Base-by-base conservation (phyloP, 1,140 invertebrate species). In the Temnothorax curvispinosus region DNA sequence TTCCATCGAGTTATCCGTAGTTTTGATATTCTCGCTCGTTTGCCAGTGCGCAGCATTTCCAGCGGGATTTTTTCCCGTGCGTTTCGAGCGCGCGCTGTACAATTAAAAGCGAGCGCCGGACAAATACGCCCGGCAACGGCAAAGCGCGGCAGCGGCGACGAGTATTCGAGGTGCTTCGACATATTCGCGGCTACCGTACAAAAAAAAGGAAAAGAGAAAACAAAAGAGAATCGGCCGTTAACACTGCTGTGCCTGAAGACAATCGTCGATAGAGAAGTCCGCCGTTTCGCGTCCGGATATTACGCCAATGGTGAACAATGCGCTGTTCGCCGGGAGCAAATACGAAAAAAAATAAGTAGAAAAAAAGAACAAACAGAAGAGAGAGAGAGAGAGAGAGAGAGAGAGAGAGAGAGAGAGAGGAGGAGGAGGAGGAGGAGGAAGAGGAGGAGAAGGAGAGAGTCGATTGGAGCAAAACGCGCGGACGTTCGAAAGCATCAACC, bases 61-160 rank as follows among this genome's bases (percentile, higher is more conserved):
- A 84, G 69, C n/a, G 80, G 54, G 80, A 84, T 84, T 84, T 84
- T 82, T 84, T 82, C 44, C 35, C 77, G 32, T 52, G 56, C 54
- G 69, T 74, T 84, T 84, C 80, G 80, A 75, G 69, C 89, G 89
- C 87, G 67, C 64, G 74, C 89, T 21, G 91, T 89, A 89, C 74
- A 91, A 92, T 92, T 88, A 84, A 90, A 92, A 92, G 90, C 89
- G 91, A 75, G 84, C 72, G 35, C 54, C 58, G 32, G 86, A 88
- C 78, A 91, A 92, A 91, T 92, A 91, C 87, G 88, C 67, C 58
- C 54, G 69, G 69, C 54, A 44, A 27, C 41, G 50, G 56, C 54
- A 60, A 75, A 84, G 54, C 69, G 69, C 80, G 65, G 56, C 69
- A 54, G 27, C 27, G 54, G 11, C 78, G 80, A 72, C 52, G 80